Percentiles rank a stretch among this genome's conserved stretches.
These are phyloP conservation scores for Sceloporus undulatus DNA, from an alignment of 2,113 vertebrate genomes.

Conservation along the genomic window DNA sequence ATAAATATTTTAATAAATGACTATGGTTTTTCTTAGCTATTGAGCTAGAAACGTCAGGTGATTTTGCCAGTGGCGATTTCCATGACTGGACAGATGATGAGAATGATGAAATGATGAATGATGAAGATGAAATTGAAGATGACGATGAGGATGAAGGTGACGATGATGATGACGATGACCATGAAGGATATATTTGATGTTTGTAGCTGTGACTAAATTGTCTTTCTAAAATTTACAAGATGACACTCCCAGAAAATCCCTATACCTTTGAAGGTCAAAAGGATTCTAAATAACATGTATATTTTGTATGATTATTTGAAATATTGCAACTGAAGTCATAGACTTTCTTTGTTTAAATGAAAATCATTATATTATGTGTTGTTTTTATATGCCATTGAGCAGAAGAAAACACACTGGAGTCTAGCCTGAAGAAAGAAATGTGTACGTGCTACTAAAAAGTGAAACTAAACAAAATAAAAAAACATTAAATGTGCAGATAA, in stretches of 20 bases:
- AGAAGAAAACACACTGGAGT: constrained; percentile 71
- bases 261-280: constrained; percentile 82
- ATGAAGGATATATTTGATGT: constrained; percentile 89
- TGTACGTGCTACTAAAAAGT: constrained; percentile 56
- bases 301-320: constrained; percentile 89
- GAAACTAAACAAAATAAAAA: constrained; percentile 20
- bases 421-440: constrained; percentile 63
- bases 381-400: constrained; percentile 76
- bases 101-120: constrained; percentile 81
- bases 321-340: constrained; percentile 78
- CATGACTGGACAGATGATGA: constrained; percentile 86
- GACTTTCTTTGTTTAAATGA: constrained; percentile 78
- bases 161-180: constrained; percentile 84
- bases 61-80: constrained; percentile 92
- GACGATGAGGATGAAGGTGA: constrained; percentile 89
- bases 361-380: constrained; percentile 72
- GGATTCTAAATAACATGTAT: constrained; percentile 86
- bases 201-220: constrained; percentile 74
- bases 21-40: constrained; percentile 73
- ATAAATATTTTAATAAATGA: constrained; percentile 36
- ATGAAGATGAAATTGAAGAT: constrained; percentile 88
- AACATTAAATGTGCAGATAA: constrained; percentile 45
- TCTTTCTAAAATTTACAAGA: constrained; percentile 81
- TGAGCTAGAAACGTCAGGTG: constrained; percentile 91
- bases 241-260: constrained; percentile 79